A percentile compares a stretch with the other conserved stretches of the same genome.
These are phyloP conservation scores for Zingel zingel DNA, from an alignment of 2,113 vertebrate species.

Conservation along the genomic window DNA sequence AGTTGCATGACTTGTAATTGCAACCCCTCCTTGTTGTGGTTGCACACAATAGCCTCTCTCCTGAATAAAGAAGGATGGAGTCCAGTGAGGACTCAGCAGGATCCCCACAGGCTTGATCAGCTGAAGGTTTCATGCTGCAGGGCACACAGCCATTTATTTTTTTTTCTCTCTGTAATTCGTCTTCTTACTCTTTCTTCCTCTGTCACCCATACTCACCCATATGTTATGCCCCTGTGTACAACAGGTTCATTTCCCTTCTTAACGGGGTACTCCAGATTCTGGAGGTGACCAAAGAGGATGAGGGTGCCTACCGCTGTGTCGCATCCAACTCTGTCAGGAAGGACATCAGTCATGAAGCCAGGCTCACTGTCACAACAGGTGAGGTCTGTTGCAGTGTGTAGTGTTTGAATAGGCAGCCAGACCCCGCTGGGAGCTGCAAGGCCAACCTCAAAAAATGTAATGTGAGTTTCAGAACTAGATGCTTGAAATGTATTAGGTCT, in stretches of 20 bases:
- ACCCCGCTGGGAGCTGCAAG: conserved; percentile 15
- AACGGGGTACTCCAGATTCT: conserved; percentile 97
- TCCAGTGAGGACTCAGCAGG: conserved; percentile 10
- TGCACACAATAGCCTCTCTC: neutral
- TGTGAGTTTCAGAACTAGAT: conserved; percentile 5
- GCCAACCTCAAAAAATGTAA: neutral
- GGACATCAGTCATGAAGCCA: conserved; percentile 88
- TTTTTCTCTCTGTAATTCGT: neutral
- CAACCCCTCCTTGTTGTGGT: neutral
- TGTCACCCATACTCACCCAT: conserved; percentile 2
- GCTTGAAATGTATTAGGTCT: neutral
- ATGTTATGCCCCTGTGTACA: conserved; percentile 8
- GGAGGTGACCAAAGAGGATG: conserved; percentile 87
- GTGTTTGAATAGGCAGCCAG: conserved; percentile 15
- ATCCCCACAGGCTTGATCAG: conserved; percentile 21
- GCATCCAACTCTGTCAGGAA: conserved; percentile 87
- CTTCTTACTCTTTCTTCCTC: conserved; percentile 16
- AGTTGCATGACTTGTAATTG: neutral
- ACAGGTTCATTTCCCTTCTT: conserved; percentile 93
- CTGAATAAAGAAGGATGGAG: conserved; percentile 23
- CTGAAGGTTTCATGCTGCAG: conserved; percentile 12
- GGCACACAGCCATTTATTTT: conserved; percentile 33
- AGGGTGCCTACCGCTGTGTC: conserved; percentile 91
- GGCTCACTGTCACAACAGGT: conserved; percentile 90
- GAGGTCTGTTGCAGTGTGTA: conserved; percentile 39